Conservation (phyloP, 2,113 vertebrate species). For the Collichthys lucidus region DNA sequence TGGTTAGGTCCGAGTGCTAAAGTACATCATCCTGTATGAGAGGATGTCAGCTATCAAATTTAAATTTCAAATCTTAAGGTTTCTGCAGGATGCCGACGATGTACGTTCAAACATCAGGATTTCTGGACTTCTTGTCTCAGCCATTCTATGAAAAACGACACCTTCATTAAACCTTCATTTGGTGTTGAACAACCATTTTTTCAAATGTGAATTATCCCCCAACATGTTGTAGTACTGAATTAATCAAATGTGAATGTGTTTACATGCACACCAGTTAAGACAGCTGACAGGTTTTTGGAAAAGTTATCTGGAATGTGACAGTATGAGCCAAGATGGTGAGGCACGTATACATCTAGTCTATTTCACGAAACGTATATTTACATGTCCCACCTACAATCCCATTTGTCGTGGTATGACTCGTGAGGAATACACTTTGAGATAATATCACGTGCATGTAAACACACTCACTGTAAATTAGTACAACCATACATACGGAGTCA, state of each 20-base stretch:
- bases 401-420: neutral
- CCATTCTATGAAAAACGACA: conserved; percentile 5
- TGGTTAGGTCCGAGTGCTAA: neutral
- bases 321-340: conserved; percentile 13
- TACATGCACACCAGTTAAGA: conserved; percentile 28
- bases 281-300: neutral
- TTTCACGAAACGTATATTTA: conserved; percentile 35
- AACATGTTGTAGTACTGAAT: neutral
- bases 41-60: neutral
- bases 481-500: neutral
- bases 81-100: conserved; percentile 10
- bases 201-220: neutral
- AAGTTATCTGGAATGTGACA: conserved; percentile 46
- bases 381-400: conserved; percentile 9
- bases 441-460: conserved; percentile 39
- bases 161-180: conserved; percentile 8
- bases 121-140: neutral
- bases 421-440: neutral
- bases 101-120: conserved; percentile 3
- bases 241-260: conserved; percentile 28
- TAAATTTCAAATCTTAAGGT: neutral
- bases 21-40: neutral
- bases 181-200: neutral
- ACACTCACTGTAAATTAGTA: conserved; percentile 5
- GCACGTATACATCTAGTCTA: conserved; percentile 10